Evolutionary conservation across 2,888 invertebrate species (phyloP).

Genomic region (Chrysolina haemoptera): DNA sequence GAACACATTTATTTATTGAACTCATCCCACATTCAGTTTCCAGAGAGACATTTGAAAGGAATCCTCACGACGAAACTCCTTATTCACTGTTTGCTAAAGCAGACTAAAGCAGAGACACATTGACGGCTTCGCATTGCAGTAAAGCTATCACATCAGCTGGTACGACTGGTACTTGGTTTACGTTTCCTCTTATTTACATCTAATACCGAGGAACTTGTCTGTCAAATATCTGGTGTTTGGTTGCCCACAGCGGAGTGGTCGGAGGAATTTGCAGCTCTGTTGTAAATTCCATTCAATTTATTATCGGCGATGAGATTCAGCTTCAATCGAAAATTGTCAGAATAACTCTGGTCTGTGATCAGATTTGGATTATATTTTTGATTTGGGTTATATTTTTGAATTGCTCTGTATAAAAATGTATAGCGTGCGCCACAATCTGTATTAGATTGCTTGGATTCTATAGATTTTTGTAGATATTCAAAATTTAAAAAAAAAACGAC

Average conservation of each 20-base stretch:
- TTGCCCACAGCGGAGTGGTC: constrained; percentile 32
- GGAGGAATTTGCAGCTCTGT: constrained; percentile 44
- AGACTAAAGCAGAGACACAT: constrained; percentile 65
- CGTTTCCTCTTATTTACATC: constrained; percentile 33
- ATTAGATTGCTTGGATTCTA: too few species aligned
- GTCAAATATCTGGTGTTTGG: constrained; percentile 28
- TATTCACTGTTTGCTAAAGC: constrained; percentile 52
- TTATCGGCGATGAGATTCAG: constrained; percentile 36
- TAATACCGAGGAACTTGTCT: constrained; percentile 29
- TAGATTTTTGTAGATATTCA: too few species aligned
- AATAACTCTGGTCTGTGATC: constrained; percentile 26
- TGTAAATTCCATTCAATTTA: constrained; percentile 46
- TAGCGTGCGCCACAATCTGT: too few species aligned
- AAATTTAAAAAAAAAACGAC: too few species aligned
- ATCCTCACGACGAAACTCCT: constrained; percentile 12
- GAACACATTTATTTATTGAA: neutral
- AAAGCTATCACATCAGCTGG: constrained; percentile 25
- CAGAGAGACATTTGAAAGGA: constrained; percentile 15
- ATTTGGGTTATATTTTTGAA: too few species aligned
- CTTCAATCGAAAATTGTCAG: constrained; percentile 31
- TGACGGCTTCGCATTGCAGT: constrained; percentile 62
- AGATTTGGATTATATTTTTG: constrained; percentile 25
- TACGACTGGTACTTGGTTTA: constrained; percentile 24
- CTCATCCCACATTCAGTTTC: neutral
- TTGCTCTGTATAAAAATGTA: too few species aligned